These are phyloP conservation scores for Thaleichthys pacificus DNA, from an alignment of 2,797 vertebrate species.

Conservation along the genomic window DNA sequence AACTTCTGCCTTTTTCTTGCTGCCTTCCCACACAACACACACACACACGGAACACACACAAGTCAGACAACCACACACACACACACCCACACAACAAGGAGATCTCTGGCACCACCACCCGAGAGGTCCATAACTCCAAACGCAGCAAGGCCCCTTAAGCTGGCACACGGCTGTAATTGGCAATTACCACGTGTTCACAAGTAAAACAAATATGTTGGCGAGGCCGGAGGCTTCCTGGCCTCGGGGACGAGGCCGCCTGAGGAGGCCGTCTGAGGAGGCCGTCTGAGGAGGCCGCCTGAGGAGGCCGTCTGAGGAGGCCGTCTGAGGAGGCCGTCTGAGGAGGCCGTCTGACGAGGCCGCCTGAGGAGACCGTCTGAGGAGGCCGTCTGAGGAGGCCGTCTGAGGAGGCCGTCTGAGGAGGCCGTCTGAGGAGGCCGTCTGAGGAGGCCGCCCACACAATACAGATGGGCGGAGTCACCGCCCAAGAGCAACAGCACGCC, in stretches of 20 bases:
- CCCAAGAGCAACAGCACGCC: constrained; percentile 32
- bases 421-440: constrained; percentile 6
- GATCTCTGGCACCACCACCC: constrained; percentile 3
- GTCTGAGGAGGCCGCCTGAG: no score
- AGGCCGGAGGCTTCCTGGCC: constrained; percentile 1
- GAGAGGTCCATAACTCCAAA: constrained; percentile 15
- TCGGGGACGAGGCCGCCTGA: not conserved
- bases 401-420: not conserved
- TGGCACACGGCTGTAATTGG: constrained; percentile 39
- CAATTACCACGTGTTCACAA: constrained; percentile 37
- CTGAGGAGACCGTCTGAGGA: no score
- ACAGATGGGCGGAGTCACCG: not conserved
- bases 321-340: constrained; percentile 6
- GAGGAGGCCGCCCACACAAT: constrained; percentile 31
- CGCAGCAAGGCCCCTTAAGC: constrained; percentile 23
- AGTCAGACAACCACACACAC: constrained; percentile 2
- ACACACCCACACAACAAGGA: constrained; percentile 5
- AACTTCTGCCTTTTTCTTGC: not conserved
- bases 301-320: no score
- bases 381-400: no score
- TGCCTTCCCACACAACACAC: not conserved
- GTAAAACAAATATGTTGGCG: constrained; percentile 48
- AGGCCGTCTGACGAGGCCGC: constrained; percentile 17
- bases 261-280: not conserved
- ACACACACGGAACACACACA: constrained; percentile 9